Conservation (phyloP, 2,888 invertebrate species). For the Boloria euphrosyne region DNA sequence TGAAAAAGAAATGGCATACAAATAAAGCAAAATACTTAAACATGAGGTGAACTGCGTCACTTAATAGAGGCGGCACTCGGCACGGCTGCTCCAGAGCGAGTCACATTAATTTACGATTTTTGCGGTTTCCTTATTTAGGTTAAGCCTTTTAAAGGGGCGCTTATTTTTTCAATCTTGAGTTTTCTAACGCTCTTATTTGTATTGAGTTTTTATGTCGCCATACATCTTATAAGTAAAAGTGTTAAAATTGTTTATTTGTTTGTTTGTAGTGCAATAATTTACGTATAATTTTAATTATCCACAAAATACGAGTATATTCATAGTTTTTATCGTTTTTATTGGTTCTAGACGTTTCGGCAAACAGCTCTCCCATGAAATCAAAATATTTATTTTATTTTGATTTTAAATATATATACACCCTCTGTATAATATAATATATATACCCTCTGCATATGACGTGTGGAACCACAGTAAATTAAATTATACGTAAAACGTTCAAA, state of each 20-base stretch:
- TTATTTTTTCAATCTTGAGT: conserved; percentile 20
- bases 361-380: no score
- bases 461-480: neutral
- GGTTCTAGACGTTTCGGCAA: no score
- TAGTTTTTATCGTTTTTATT: no score
- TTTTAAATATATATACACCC: no score
- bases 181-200: conserved; percentile 16
- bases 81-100: conserved; percentile 21
- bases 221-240: neutral
- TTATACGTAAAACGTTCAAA: neutral
- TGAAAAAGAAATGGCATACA: conserved; percentile 1
- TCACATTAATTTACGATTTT: conserved; percentile 67
- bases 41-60: conserved; percentile 27
- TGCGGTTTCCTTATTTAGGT: conserved; percentile 58
- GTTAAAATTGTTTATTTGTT: no score
- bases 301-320: no score
- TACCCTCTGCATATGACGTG: neutral
- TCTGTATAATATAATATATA: no score
- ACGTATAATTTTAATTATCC: no score
- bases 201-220: neutral
- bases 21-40: conserved; percentile 24
- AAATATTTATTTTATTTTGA: no score
- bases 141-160: conserved; percentile 34
- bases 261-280: no score
- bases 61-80: conserved; percentile 32